Evolutionary conservation across 1,140 invertebrate genomes (phyloP).

Genomic region (Zophobas atratus): DNA sequence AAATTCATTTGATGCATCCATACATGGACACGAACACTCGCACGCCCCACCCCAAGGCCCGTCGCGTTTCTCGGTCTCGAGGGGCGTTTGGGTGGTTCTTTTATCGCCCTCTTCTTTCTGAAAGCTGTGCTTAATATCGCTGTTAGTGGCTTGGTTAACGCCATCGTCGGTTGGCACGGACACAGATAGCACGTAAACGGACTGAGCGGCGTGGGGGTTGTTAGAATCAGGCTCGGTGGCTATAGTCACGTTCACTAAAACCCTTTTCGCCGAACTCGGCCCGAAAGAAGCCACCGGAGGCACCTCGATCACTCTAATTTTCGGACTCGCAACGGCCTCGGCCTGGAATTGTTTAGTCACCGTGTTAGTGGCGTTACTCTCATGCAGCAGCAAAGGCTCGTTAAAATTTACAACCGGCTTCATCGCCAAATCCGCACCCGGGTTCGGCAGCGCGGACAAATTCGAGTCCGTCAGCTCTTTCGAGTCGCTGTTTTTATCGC

Average conservation of each 20-base stretch:
- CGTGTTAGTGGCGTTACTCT: constrained; percentile 49
- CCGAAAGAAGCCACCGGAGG: constrained; percentile 53
- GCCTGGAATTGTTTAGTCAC: constrained; percentile 46
- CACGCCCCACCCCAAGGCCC: constrained; percentile 75
- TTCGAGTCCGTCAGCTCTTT: constrained; percentile 62
- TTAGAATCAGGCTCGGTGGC: constrained; percentile 74
- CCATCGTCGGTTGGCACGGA: constrained; percentile 77
- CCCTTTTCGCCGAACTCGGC: constrained; percentile 68
- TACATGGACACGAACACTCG: constrained; percentile 80
- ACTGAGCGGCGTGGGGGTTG: constrained; percentile 70
- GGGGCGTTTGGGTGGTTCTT: constrained; percentile 43
- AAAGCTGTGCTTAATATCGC: constrained; percentile 68
- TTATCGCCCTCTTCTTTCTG: constrained; percentile 64
- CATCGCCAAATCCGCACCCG: constrained; percentile 47
- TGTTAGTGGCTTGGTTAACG: constrained; percentile 64
- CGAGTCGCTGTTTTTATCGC: constrained; percentile 50
- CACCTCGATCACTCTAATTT: constrained; percentile 63
- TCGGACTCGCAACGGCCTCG: constrained; percentile 41
- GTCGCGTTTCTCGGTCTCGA: constrained; percentile 33
- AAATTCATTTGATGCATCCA: constrained; percentile 62
- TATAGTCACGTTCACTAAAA: constrained; percentile 84
- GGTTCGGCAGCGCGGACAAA: constrained; percentile 46
- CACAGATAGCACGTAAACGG: constrained; percentile 81
- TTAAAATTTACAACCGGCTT: constrained; percentile 52
- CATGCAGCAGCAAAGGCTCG: constrained; percentile 44